These are phyloP conservation scores for Cryptops parisi DNA, from an alignment of 2,888 invertebrate species.

Conservation along the genomic window DNA sequence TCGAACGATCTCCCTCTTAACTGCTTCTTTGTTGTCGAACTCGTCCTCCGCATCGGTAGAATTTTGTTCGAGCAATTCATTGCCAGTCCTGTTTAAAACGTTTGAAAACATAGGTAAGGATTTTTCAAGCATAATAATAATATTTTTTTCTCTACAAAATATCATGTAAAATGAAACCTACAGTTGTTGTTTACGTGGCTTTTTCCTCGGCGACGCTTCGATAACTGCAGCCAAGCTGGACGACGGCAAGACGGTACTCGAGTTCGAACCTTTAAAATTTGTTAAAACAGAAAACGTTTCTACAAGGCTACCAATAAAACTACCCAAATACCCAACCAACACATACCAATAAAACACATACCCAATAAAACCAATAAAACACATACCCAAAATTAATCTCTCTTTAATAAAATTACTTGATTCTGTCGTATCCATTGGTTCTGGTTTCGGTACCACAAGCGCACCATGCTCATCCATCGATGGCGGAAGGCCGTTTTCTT, in stretches of 20 bases:
- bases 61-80: slow-evolving; percentile 39
- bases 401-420: too few relatives aligned
- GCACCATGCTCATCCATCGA: too few relatives aligned
- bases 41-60: slow-evolving; percentile 37
- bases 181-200: slow-evolving; percentile 79
- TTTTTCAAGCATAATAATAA: neutral
- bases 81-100: slow-evolving; percentile 34
- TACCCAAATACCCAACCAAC: too few relatives aligned
- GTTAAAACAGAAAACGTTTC: too few relatives aligned
- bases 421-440: too few relatives aligned
- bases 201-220: slow-evolving; percentile 66
- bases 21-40: slow-evolving; percentile 16
- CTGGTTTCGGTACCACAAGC: too few relatives aligned
- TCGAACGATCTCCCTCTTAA: slow-evolving; percentile 15
- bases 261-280: too few relatives aligned
- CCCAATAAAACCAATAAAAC: neutral
- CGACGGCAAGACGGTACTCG: too few relatives aligned
- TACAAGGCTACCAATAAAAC: too few relatives aligned
- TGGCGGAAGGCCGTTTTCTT: too few relatives aligned
- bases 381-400: neutral
- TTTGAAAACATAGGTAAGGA: slow-evolving; percentile 1
- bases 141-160: neutral
- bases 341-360: neutral
- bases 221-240: too few relatives aligned
- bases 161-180: slow-evolving; percentile 35